Evolutionary conservation across 2,113 vertebrate genomes (phyloP), one percentile per base, ranked within the genome.

Genomic region (Camelus dromedarius): DNA sequence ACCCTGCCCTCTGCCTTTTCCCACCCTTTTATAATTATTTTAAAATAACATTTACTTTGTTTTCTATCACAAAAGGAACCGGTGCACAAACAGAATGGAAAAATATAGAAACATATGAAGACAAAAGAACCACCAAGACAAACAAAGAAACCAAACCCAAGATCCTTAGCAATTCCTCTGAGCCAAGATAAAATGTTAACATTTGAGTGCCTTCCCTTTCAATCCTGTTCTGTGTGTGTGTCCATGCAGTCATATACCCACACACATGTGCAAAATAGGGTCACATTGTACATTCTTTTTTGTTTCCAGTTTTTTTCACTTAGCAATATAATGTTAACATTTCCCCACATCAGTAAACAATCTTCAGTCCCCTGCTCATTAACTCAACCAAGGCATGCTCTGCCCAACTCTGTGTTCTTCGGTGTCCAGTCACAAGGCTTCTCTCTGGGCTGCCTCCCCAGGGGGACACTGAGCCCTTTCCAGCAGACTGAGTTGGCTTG

Each of bases 41-140:
- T 32, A 28, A 82, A 95, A 22, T 77, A 85, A 76, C 14, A 46
- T 73, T 85, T 80, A 58, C 84, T 75, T 86, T 6, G 62, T 86
- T 90, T 98, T 92, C 52, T 72, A 18, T 86, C 82, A 62, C 24
- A 73, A 92, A 85, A 93, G 52, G 50, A 89, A 42, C 4, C n/a
- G 35, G 6, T 50, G 28, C 32, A 75, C 50, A 32, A 75, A 38
- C 12, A 86, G 64, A 94, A 88, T 70, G 85, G 11, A 76, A 95
- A 79, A 32, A 60, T 8, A 4, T 76, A 56, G 62, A 93, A 89
- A 66, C 14, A 0, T 24, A 5, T 15, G 42, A 92, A 79, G 91
- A 82, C 28, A 75, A 80, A 94, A 54, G 62, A 96, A 22, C 48
- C 50, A 75, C 15, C 32, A 6, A 64, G 32, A 67, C 9, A 48